A percentile compares a stretch with the other conserved stretches of the same genome.
phyloP scores from a whole-genome alignment of 2,888 invertebrate species.

The Leucania comma region DNA sequence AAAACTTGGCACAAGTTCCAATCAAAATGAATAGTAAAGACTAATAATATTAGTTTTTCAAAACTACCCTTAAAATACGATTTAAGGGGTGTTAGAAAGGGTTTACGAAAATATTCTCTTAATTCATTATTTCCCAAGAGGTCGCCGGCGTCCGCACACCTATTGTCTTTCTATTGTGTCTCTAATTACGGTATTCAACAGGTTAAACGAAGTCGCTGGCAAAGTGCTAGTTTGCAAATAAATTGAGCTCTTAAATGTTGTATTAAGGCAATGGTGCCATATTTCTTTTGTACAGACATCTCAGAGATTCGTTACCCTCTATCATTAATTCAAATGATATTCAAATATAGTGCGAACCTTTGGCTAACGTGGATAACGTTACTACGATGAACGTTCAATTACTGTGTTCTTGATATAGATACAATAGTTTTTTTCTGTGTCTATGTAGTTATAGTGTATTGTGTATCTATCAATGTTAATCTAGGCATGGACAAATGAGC shows the following conservation, averaged over 20 bases:
- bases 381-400: constrained; percentile 9
- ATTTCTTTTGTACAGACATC: constrained; percentile 18
- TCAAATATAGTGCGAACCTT: constrained; percentile 19
- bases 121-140: too few species aligned
- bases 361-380: background rate
- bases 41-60: too few species aligned
- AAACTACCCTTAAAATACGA: too few species aligned
- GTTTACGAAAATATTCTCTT: too few species aligned
- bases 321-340: constrained; percentile 50
- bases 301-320: constrained; percentile 10
- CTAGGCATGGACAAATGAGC: background rate
- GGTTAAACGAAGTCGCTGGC: too few species aligned
- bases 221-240: constrained; percentile 3
- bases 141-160: too few species aligned
- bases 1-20: too few species aligned
- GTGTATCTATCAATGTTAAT: background rate
- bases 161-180: too few species aligned
- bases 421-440: background rate
- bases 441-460: background rate
- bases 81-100: too few species aligned
- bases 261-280: constrained; percentile 10
- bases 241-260: constrained; percentile 23
- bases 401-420: constrained; percentile 11
- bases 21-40: too few species aligned
- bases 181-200: too few species aligned